Evolutionary conservation across 2,797 vertebrate genomes (phyloP).

Genomic region (Rhinatrema bivittatum): DNA sequence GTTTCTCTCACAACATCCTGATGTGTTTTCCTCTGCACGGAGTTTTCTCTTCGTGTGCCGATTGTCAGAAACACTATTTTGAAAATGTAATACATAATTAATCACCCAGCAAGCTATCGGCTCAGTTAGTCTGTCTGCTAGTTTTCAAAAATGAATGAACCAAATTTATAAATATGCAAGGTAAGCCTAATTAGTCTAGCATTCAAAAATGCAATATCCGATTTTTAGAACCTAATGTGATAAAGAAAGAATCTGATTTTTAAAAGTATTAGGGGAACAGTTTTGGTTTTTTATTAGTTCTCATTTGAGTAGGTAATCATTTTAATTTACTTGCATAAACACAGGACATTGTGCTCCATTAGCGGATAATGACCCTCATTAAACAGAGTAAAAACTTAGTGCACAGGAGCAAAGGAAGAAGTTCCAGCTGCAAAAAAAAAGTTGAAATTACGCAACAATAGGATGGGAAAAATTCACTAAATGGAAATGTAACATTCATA

Average conservation of each 20-base stretch:
- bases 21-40: no score
- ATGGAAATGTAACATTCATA: no score
- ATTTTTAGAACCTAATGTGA: slow-evolving; percentile 31
- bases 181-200: slow-evolving; percentile 2
- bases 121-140: not conserved
- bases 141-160: not conserved
- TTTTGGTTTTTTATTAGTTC: slow-evolving; percentile 36
- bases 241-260: slow-evolving; percentile 27
- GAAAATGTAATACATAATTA: no score
- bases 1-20: no score
- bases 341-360: slow-evolving; percentile 39
- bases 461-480: no score
- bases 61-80: not conserved
- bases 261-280: slow-evolving; percentile 19
- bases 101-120: not conserved
- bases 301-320: slow-evolving; percentile 41
- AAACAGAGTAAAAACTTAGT: slow-evolving; percentile 24
- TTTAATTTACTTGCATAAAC: slow-evolving; percentile 41
- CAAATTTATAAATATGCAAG: slow-evolving; percentile 3
- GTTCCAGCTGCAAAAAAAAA: slow-evolving; percentile 4
- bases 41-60: not conserved
- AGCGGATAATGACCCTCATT: slow-evolving; percentile 42
- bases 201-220: slow-evolving; percentile 12
- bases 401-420: slow-evolving; percentile 8
- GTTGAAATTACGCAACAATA: not conserved